Evolutionary conservation across 2,797 vertebrate species (phyloP).

Genomic region (Euthynnus affinis): DNA sequence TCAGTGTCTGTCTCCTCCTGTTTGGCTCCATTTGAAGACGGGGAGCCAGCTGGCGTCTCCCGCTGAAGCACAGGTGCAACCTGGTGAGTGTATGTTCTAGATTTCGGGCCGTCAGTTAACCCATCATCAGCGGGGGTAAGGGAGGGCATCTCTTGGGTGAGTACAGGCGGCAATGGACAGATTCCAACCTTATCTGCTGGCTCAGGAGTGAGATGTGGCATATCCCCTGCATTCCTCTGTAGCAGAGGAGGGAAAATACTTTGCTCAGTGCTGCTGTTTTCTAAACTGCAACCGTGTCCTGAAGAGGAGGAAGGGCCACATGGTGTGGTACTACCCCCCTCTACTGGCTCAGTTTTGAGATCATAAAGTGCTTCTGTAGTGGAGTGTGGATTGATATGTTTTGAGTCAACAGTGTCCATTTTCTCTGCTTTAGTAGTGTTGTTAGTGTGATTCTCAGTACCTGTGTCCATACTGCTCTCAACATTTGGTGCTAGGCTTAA

Average conservation of each 20-base stretch:
- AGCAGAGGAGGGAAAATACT: slow-evolving; percentile 71
- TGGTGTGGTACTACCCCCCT: slow-evolving; percentile 55
- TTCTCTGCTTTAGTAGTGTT: slow-evolving; percentile 53
- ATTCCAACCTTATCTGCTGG: slow-evolving; percentile 67
- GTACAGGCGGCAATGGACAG: slow-evolving; percentile 76
- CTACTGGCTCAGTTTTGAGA: slow-evolving; percentile 68
- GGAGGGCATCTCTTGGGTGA: slow-evolving; percentile 87
- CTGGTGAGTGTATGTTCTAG: slow-evolving; percentile 52
- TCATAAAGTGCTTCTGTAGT: slow-evolving; percentile 72
- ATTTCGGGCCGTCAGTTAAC: slow-evolving; percentile 39
- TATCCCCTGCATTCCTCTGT: slow-evolving; percentile 75
- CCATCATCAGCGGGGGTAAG: slow-evolving; percentile 83
- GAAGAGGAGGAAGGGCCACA: slow-evolving; percentile 26
- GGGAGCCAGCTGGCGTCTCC: slow-evolving; percentile 67
- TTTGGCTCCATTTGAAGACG: slow-evolving; percentile 35
- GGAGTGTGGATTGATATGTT: slow-evolving; percentile 55
- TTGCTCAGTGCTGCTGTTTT: slow-evolving; percentile 56
- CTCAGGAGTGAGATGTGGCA: slow-evolving; percentile 87
- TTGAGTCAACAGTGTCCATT: slow-evolving; percentile 41
- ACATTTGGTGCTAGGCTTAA: slow-evolving; percentile 47
- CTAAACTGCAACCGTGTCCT: slow-evolving; percentile 43
- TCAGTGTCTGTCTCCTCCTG: slow-evolving; percentile 39
- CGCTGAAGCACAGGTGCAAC: slow-evolving; percentile 81
- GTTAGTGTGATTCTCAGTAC: slow-evolving; percentile 38
- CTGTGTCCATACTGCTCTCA: slow-evolving; percentile 41